Percentiles rank a stretch among this genome's conserved stretches.
phyloP scores from a whole-genome alignment of 1,140 invertebrate genomes.

The Tigriopus japonicus region DNA sequence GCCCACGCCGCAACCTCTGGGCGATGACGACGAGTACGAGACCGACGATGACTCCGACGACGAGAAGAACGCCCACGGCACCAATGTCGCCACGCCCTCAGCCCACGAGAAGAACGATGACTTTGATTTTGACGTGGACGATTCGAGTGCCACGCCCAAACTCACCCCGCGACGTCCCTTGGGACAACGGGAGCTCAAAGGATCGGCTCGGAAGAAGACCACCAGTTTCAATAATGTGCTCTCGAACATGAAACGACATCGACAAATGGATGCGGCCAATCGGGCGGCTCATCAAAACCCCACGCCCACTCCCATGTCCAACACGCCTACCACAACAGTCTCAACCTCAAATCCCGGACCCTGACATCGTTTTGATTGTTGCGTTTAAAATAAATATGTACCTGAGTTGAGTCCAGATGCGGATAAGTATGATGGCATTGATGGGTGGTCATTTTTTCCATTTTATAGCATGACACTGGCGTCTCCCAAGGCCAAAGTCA shows the following conservation, averaged over 20 bases:
- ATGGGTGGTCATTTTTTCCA: neutral
- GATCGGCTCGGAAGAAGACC: slow-evolving; percentile 3
- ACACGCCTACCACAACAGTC: too few species aligned
- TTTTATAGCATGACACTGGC: neutral
- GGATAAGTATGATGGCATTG: neutral
- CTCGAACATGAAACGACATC: slow-evolving; percentile 3
- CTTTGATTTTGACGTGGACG: slow-evolving; percentile 3
- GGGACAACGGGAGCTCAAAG: slow-evolving; percentile 5
- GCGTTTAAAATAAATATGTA: too few species aligned
- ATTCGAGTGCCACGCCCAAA: neutral
- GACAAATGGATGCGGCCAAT: slow-evolving; percentile 4
- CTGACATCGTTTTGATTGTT: too few species aligned
- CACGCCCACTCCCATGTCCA: neutral
- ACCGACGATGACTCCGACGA: neutral
- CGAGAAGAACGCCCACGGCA: neutral
- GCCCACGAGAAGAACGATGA: neutral
- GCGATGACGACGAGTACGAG: neutral
- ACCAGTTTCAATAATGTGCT: neutral
- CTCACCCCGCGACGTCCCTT: neutral
- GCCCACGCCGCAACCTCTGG: neutral
- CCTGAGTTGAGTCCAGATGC: too few species aligned
- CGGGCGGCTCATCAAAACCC: neutral
- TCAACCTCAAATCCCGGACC: too few species aligned
- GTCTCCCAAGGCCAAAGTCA: neutral
- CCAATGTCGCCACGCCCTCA: too few species aligned